Base-by-base conservation (phyloP, 2,888 invertebrate species). In the Leucophenga montana region DNA sequence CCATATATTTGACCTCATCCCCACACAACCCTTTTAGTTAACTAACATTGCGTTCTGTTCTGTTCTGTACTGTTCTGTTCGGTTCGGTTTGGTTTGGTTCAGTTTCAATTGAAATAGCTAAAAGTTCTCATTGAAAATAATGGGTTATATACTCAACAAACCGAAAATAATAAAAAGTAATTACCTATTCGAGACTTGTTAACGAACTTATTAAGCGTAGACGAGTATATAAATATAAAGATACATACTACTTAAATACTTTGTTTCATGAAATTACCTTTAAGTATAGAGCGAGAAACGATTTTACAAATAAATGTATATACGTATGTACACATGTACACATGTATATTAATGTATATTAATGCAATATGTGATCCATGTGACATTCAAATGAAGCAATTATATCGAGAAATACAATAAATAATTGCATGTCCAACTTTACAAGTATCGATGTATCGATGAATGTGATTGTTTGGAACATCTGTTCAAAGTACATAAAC, bases 201-300 rank as follows among this genome's bases (percentile, higher is more conserved):
- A 80, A 80, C 80, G 83, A 80, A 81, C 80, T 80, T 79, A 80
- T 80, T 80, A 83, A 73, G 72, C 75, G 75, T 75, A 72, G 57
- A 73, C 66, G 22, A 39, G 9, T 8, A 62, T 11, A 62, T 20
- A 46, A 6, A n/a, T n/a, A 59, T 33, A 33, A 14, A 31, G 31
- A 50, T 57, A 39, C 65, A 70, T 69, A 22, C 27, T 50, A 56
- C 27, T n/a, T 59, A 57, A 57, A 57, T 57, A n/a, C 11, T 3
- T 48, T 6, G 4, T 48, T 48, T 48, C 13, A 48, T 16, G 48
- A 48, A 48, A 48, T 4, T 48, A 48, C 16, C 4, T 48, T 48
- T 48, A 48, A 48, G 16, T 48, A 48, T 48, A 48, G 33, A 33
- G 33, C 33, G 8, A 33, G 3, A 33, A 33, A 33, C n/a, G n/a